These are phyloP conservation scores for Sturmia bella DNA, from an alignment of 2,888 invertebrate genomes.

Conservation along the genomic window DNA sequence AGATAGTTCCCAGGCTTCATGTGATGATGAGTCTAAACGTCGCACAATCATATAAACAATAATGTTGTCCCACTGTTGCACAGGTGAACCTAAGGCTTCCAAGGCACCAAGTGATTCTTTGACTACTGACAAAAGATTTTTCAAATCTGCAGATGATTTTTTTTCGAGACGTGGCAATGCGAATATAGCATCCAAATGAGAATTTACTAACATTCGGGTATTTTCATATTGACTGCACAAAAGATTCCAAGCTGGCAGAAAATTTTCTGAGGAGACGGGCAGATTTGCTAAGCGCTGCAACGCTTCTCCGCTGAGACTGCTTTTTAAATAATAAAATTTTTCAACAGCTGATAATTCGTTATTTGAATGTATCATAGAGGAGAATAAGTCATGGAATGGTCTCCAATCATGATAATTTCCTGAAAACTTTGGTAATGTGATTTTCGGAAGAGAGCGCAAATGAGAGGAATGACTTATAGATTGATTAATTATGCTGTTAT, in stretches of 20 bases:
- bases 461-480: conserved; percentile 16
- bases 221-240: conserved; percentile 42
- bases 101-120: conserved; percentile 39
- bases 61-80: no score
- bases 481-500: conserved; percentile 15
- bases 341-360: conserved; percentile 20
- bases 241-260: conserved; percentile 23
- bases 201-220: conserved; percentile 28
- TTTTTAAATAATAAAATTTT: conserved; percentile 32
- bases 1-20: no score
- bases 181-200: conserved; percentile 31
- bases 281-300: conserved; percentile 13
- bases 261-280: conserved; percentile 31
- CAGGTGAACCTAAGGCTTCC: conserved; percentile 10
- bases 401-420: conserved; percentile 47
- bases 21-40: no score
- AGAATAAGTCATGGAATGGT: conserved; percentile 37
- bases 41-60: no score
- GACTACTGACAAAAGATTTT: conserved; percentile 12
- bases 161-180: conserved; percentile 16
- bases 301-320: conserved; percentile 29
- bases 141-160: conserved; percentile 19
- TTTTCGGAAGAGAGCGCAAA: conserved; percentile 30
- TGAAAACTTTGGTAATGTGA: conserved; percentile 31
- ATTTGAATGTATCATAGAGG: conserved; percentile 19